phyloP scores from a whole-genome alignment of 1,140 invertebrate species.

The Conopomorpha cramerella region DNA sequence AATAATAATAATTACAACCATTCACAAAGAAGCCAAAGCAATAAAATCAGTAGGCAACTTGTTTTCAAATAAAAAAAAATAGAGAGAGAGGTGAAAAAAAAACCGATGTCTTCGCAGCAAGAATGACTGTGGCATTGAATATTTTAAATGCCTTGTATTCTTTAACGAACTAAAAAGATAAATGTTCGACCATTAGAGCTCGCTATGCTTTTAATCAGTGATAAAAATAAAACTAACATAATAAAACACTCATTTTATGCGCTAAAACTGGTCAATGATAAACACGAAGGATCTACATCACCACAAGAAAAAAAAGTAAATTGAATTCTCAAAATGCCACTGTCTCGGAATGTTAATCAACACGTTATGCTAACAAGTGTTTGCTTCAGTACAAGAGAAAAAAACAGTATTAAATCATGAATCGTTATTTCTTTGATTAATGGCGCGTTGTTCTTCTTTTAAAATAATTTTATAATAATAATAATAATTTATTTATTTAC shows the following conservation, averaged over 20 bases:
- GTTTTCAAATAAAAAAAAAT: too few species aligned
- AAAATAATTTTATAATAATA: too few species aligned
- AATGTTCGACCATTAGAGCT: slow-evolving; percentile 13
- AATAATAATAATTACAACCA: too few species aligned
- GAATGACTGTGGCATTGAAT: too few species aligned
- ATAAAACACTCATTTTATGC: slow-evolving; percentile 15
- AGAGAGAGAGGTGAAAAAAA: background rate
- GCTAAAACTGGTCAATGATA: slow-evolving; percentile 5
- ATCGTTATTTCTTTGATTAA: too few species aligned
- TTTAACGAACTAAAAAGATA: slow-evolving; percentile 16
- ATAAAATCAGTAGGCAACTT: background rate
- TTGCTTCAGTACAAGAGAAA: too few species aligned
- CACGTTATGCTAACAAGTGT: slow-evolving; percentile 11
- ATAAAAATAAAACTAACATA: slow-evolving; percentile 13
- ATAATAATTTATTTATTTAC: too few species aligned
- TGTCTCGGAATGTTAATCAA: slow-evolving; percentile 15
- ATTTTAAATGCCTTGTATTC: slow-evolving; percentile 17
- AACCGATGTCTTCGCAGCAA: background rate
- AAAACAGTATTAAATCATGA: slow-evolving; percentile 8
- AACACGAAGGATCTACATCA: slow-evolving; percentile 5
- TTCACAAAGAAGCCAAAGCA: background rate
- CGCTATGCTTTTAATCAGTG: slow-evolving; percentile 8
- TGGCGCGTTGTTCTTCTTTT: too few species aligned
- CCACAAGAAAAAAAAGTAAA: slow-evolving; percentile 14
- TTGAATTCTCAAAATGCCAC: slow-evolving; percentile 9